phyloP scores from a whole-genome alignment of 2,113 vertebrate genomes.

The Fulmarus glacialis region DNA sequence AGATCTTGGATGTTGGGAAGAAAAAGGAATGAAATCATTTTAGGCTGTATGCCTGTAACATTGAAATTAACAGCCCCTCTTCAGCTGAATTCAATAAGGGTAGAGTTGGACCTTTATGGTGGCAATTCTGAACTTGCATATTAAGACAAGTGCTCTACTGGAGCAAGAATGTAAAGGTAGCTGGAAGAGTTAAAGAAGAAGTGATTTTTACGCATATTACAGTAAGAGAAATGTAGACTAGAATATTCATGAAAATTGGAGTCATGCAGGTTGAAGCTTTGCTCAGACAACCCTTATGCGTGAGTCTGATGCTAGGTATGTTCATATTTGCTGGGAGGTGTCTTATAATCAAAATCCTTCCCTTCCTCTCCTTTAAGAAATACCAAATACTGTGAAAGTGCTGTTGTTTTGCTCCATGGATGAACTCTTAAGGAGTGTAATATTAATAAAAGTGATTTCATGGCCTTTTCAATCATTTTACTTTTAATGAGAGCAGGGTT shows the following conservation, averaged over 20 bases:
- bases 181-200: neutral
- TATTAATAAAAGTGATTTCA: constrained; percentile 4
- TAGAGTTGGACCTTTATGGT: neutral
- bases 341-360: neutral
- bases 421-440: neutral
- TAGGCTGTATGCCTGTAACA: neutral
- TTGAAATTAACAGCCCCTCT: neutral
- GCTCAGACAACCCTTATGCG: neutral
- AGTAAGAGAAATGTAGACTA: neutral
- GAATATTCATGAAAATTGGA: neutral
- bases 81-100: neutral
- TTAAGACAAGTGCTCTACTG: neutral
- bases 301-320: neutral
- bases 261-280: neutral
- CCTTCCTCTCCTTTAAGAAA: neutral
- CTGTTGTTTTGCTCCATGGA: neutral
- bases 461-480: constrained; percentile 14
- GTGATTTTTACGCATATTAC: neutral
- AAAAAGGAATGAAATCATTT: constrained; percentile 14
- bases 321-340: neutral
- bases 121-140: neutral
- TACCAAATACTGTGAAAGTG: neutral
- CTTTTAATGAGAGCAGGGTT: neutral
- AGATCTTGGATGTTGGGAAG: neutral
- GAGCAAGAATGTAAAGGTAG: neutral